Percentiles rank a stretch among this genome's conserved stretches.
Evolutionary conservation across 2,797 vertebrate genomes (phyloP).

Genomic region (Momotus momota): DNA sequence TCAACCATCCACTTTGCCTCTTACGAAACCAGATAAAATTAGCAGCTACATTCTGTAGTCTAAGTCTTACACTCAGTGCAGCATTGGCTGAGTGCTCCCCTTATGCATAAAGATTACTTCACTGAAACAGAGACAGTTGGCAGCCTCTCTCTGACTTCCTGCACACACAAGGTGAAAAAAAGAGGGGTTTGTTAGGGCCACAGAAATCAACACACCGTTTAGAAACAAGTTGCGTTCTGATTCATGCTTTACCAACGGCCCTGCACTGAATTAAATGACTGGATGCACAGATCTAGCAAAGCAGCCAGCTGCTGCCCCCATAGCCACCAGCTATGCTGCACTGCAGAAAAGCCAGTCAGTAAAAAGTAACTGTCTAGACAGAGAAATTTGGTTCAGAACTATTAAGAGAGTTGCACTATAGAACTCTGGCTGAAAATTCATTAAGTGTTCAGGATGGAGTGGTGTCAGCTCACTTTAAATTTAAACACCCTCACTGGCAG

Average conservation of each 20-base stretch:
- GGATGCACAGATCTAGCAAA: background rate
- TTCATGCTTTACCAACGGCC: background rate
- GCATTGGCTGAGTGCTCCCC: background rate
- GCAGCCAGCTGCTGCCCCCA: background rate
- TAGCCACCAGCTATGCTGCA: background rate
- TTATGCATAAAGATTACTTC: background rate
- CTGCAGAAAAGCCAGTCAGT: background rate
- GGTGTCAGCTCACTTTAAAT: constrained; percentile 18
- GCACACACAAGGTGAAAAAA: background rate
- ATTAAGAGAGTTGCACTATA: background rate
- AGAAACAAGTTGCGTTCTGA: background rate
- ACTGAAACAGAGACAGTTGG: background rate
- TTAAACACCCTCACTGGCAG: constrained; percentile 6
- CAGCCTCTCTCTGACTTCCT: background rate
- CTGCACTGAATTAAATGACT: background rate
- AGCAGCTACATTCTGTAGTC: background rate
- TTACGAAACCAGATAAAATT: background rate
- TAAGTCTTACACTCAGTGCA: background rate
- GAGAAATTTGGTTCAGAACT: background rate
- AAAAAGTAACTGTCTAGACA: background rate
- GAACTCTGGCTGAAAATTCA: background rate
- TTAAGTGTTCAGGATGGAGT: background rate
- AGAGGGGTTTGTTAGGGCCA: background rate
- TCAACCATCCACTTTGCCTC: background rate
- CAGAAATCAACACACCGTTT: background rate